Percentiles rank a stretch among this genome's conserved stretches.
Evolutionary conservation across 2,113 vertebrate genomes (phyloP).

Genomic region (Microtus oregoni): DNA sequence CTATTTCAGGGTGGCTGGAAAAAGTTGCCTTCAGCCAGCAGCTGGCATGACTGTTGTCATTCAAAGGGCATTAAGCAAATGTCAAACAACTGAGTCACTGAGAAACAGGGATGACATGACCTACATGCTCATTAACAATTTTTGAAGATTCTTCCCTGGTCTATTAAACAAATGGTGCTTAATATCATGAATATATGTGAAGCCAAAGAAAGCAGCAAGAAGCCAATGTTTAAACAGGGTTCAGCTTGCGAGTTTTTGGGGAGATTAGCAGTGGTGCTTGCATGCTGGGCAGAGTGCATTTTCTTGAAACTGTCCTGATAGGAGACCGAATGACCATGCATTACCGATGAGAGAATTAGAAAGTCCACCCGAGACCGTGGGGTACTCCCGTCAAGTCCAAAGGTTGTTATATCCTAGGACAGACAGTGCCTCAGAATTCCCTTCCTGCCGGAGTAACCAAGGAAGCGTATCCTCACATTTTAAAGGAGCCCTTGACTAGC

Average conservation of each 20-base stretch:
- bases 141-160: conserved; percentile 77
- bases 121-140: conserved; percentile 83
- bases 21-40: conserved; percentile 83
- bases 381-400: not conserved
- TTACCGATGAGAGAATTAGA: not conserved
- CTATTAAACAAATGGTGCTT: conserved; percentile 77
- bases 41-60: conserved; percentile 82
- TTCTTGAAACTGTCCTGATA: not conserved
- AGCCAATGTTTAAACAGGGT: conserved; percentile 40
- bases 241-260: not conserved
- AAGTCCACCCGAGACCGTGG: not conserved
- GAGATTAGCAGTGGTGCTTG: not conserved
- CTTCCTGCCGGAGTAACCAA: not conserved
- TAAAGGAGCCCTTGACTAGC: not conserved
- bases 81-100: conserved; percentile 83
- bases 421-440: not conserved
- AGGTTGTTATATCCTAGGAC: not conserved
- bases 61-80: conserved; percentile 79
- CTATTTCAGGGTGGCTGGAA: conserved; percentile 78
- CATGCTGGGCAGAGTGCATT: not conserved
- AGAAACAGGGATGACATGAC: conserved; percentile 82
- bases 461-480: not conserved
- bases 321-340: conserved; percentile 14
- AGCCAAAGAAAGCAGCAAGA: conserved; percentile 35
- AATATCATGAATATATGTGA: not conserved